Percentiles rank a stretch among this genome's conserved stretches.
These are phyloP conservation scores for Gryon sp. DNA, from an alignment of 1,140 invertebrate genomes.

Conservation along the genomic window DNA sequence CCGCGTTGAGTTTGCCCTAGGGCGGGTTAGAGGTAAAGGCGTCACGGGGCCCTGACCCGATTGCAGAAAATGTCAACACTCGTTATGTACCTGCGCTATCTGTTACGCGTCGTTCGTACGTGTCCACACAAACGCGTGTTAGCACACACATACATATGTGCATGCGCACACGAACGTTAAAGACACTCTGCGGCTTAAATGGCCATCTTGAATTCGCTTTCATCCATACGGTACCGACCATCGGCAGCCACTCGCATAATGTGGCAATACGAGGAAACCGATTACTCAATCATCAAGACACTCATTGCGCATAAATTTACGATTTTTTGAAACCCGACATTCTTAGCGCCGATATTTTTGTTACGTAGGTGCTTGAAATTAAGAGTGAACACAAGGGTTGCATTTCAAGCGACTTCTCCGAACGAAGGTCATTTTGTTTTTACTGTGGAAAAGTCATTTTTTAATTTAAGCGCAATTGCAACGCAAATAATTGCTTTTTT, in stretches of 20 bases:
- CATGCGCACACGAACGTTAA: constrained; percentile 16
- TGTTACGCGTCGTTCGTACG: constrained; percentile 64
- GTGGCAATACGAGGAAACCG: constrained; percentile 76
- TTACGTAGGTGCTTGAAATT: constrained; percentile 37
- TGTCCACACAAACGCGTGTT: constrained; percentile 32
- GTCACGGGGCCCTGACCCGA: constrained; percentile 75
- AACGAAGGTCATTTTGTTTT: constrained; percentile 13
- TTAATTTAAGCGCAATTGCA: not conserved
- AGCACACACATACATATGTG: constrained; percentile 20
- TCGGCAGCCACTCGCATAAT: constrained; percentile 52
- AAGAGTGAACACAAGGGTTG: constrained; percentile 1
- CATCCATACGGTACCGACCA: constrained; percentile 62
- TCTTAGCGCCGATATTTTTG: constrained; percentile 16
- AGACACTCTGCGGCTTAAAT: constrained; percentile 63
- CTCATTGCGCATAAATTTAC: constrained; percentile 45
- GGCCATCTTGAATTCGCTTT: constrained; percentile 75
- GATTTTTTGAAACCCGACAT: constrained; percentile 34
- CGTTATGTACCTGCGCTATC: constrained; percentile 68
- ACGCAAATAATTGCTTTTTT: too few relatives aligned
- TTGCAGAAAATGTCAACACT: constrained; percentile 79
- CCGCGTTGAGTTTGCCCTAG: constrained; percentile 65
- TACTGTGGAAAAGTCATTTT: constrained; percentile 8
- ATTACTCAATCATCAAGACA: constrained; percentile 72
- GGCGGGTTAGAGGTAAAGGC: constrained; percentile 72
- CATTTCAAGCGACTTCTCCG: constrained; percentile 10